Conservation (phyloP, 2,113 vertebrate species). For the Salvelinus fontinalis region DNA sequence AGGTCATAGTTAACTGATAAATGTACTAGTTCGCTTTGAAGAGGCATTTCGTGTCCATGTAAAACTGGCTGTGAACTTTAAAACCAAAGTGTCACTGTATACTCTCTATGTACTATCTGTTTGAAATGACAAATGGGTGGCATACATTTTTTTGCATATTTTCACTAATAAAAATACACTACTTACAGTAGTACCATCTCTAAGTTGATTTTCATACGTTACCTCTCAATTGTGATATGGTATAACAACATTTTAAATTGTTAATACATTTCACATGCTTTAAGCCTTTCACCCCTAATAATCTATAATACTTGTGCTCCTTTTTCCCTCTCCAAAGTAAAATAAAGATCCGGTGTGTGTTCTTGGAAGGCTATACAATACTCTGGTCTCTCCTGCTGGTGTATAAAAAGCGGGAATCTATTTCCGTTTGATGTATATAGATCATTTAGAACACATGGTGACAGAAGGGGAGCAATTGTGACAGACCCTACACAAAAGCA, state of each 20-base stretch:
- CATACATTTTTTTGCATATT: too few relatives aligned
- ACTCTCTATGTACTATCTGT: neutral
- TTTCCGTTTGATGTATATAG: slow-evolving; percentile 34
- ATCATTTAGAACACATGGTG: slow-evolving; percentile 30
- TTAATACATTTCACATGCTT: slow-evolving; percentile 21
- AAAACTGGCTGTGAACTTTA: slow-evolving; percentile 39
- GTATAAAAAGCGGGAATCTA: slow-evolving; percentile 6
- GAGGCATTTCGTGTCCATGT: slow-evolving; percentile 20
- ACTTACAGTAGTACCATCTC: too few relatives aligned
- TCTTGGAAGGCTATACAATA: neutral
- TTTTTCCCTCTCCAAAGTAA: neutral
- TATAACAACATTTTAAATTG: neutral
- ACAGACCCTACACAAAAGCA: slow-evolving; percentile 8
- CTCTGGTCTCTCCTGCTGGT: neutral
- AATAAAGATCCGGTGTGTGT: neutral
- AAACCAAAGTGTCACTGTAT: slow-evolving; percentile 21
- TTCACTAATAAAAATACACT: too few relatives aligned
- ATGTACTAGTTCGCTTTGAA: slow-evolving; percentile 29
- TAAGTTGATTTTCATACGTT: too few relatives aligned
- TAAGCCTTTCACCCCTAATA: neutral
- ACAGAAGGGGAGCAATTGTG: neutral
- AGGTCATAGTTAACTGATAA: slow-evolving; percentile 36
- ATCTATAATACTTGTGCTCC: neutral
- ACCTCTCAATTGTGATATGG: too few relatives aligned
- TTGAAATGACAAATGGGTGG: too few relatives aligned